Base-by-base conservation (phyloP, 2,113 vertebrate species). In the Axis porcinus region DNA sequence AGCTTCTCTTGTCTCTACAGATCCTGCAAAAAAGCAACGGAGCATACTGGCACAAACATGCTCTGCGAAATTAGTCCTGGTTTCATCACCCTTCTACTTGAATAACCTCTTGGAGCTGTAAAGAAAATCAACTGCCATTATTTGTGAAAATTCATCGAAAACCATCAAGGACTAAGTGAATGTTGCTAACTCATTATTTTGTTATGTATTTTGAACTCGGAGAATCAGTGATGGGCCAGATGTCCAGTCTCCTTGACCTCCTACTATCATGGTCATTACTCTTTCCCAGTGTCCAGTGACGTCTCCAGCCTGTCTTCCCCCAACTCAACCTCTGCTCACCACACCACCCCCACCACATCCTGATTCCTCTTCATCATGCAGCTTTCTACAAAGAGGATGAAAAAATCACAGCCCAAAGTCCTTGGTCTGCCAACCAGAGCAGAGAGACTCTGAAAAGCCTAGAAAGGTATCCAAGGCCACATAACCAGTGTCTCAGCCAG, bases 41-140 rank as follows among this genome's bases (percentile, higher is more conserved):
- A 52, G 43, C 8, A 3, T 13, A 86, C 8, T 47, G 21, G 36
- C 36, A 30, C 45, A 47, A 78, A 19, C 0, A 0, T 13, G 83
- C 50, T 93, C 36, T 82, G n/a, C 25, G 14, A 25, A 28, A 33
- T n/a, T 4, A 55, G 43, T 33, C 43, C 23, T 55, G 28, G 14
- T 27, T 91, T 90, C 30, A n/a, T 70, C 36, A 52, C 36, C 85
- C 91, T 94, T 94, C 91, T 7, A 25, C 85, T 89, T 91, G 76
- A 96, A 96, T 95, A 86, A 87, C 14, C 30, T n/a, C 81, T 82
- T 25, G 30, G 47, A 17, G 43, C 43, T 70, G 82, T 91, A 62
- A 92, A 30, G 82, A 91, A 97, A 96, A 96, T 78, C 64, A 64
- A 79, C 52, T 78, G 91, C 67, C 62, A 83, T 95, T 58, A 96